Base-by-base conservation (phyloP, 1,140 invertebrate genomes). In the Trichogramma pretiosum region DNA sequence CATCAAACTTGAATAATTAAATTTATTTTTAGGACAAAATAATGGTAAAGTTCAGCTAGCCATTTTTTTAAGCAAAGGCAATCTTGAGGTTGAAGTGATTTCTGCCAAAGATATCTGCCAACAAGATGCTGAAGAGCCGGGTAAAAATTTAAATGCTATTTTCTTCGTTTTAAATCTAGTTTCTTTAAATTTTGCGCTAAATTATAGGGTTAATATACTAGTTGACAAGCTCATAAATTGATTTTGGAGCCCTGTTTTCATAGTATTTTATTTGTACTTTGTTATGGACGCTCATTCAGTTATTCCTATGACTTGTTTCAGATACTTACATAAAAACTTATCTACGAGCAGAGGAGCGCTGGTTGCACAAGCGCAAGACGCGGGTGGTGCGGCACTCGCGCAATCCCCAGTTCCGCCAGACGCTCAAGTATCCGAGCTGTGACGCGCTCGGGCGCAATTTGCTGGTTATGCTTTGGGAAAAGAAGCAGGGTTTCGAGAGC, bases 251-350 rank as follows among this genome's bases (percentile, higher is more conserved):
- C n/a, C n/a, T n/a, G n/a, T n/a, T n/a, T n/a, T n/a, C n/a, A n/a
- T n/a, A n/a, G n/a, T n/a, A n/a, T n/a, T n/a, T n/a, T n/a, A n/a
- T n/a, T n/a, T n/a, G n/a, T n/a, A n/a, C n/a, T n/a, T n/a, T n/a
- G n/a, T n/a, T n/a, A n/a, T n/a, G n/a, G n/a, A n/a, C n/a, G n/a
- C n/a, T n/a, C n/a, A n/a, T n/a, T n/a, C n/a, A n/a, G n/a, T n/a
- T n/a, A n/a, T n/a, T n/a, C n/a, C n/a, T n/a, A n/a, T n/a, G n/a
- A 34, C 23, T 14, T 8, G 14, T 50, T 53, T 68, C 78, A 75
- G 91, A 94, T 62, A 93, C 90, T 3, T 96, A 95, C 70, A 89
- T 94, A 38, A 95, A 95, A 72, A 93, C 89, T 37, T 94, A 93
- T 63, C 73, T 96, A 22, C 81, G 88, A 23, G 88, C 92, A 57